A percentile compares a stretch with the other conserved stretches of the same genome.
Conservation (phyloP, 2,888 invertebrate genomes). For the Xylophagus ater region DNA sequence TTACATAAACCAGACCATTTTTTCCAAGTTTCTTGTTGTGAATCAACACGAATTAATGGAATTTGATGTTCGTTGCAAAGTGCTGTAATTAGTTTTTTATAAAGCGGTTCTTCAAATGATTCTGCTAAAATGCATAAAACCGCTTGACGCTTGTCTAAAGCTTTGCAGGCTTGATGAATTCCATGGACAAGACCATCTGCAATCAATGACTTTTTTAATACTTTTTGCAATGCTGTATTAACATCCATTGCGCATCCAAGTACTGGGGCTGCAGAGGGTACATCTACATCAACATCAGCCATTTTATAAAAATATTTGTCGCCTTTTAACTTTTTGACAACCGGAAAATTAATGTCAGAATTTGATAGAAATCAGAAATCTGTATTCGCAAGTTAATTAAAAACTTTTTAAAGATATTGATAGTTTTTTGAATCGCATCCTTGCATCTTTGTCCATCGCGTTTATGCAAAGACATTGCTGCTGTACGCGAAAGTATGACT, state of each 20-base stretch:
- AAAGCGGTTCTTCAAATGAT: constrained; percentile 96
- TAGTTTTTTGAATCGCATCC: too few species aligned
- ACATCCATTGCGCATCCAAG: constrained; percentile 81
- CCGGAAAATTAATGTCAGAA: too few species aligned
- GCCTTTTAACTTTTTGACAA: constrained; percentile 36
- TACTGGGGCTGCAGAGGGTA: constrained; percentile 51
- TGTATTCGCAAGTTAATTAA: too few species aligned
- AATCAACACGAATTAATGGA: constrained; percentile 88
- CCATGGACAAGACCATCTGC: constrained; percentile 95
- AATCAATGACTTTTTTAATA: constrained; percentile 88
- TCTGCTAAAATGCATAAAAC: constrained; percentile 93
- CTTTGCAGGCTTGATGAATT: constrained; percentile 94
- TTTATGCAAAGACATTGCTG: too few species aligned
- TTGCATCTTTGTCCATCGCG: too few species aligned
- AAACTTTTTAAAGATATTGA: too few species aligned
- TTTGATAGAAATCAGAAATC: too few species aligned
- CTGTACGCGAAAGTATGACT: too few species aligned
- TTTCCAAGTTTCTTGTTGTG: too few species aligned
- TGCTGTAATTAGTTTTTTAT: constrained; percentile 94
- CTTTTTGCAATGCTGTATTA: constrained; percentile 91
- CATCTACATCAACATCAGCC: constrained; percentile 74
- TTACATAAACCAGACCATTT: constrained; percentile 99
- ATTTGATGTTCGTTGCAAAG: constrained; percentile 98
- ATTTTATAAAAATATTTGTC: constrained; percentile 43
- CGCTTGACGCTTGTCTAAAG: constrained; percentile 97